Percentiles rank a stretch among this genome's conserved stretches.
phyloP scores from a whole-genome alignment of 2,888 invertebrate genomes.

The Mayetiola destructor region DNA sequence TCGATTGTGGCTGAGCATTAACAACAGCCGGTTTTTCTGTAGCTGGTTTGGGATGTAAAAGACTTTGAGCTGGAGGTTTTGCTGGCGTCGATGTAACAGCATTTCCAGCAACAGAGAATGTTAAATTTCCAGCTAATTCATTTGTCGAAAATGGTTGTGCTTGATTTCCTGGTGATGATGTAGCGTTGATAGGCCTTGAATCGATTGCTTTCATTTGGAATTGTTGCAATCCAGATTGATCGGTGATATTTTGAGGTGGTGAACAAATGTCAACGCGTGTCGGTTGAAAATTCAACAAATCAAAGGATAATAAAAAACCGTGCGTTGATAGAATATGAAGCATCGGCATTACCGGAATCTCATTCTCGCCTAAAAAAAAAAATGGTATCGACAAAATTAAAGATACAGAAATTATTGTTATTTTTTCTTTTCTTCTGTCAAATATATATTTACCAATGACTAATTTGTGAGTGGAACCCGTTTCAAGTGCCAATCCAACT shows the following conservation, averaged over 20 bases:
- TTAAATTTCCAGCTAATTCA: not conserved
- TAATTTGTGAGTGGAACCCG: constrained; percentile 48
- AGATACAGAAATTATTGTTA: constrained; percentile 14
- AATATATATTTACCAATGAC: constrained; percentile 42
- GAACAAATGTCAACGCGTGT: constrained; percentile 45
- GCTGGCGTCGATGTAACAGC: not conserved
- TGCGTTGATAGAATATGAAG: constrained; percentile 61
- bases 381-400: constrained; percentile 29
- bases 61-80: constrained; percentile 15
- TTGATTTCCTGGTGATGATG: not conserved
- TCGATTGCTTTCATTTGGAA: not conserved
- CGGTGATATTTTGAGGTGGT: constrained; percentile 39
- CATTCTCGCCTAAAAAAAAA: constrained; percentile 37
- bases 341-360: constrained; percentile 60
- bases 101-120: not conserved
- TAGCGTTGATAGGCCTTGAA: constrained; percentile 11
- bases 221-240: constrained; percentile 19
- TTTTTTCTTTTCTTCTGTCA: no score
- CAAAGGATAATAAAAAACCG: constrained; percentile 62
- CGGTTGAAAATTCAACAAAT: constrained; percentile 53
- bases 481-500: constrained; percentile 62
- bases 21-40: not conserved
- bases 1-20: not conserved
- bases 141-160: not conserved
- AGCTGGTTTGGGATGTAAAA: not conserved